Evolutionary conservation across 2,797 vertebrate species (phyloP).

Genomic region (Thalassophryne amazonica): DNA sequence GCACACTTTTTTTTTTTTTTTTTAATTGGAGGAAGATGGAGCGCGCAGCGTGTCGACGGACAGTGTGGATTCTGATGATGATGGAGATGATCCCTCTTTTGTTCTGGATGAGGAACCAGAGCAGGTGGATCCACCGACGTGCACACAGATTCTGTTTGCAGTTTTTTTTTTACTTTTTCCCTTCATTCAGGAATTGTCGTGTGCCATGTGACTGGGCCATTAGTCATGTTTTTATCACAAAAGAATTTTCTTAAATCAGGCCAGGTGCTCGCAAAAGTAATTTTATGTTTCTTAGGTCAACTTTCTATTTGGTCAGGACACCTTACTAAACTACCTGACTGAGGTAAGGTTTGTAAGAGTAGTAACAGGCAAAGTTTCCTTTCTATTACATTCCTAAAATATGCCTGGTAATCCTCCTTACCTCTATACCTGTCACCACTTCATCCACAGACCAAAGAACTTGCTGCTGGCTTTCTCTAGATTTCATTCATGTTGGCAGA

Average conservation of each 20-base stretch:
- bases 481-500: conserved; percentile 36
- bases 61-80: too few relatives aligned
- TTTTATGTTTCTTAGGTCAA: conserved; percentile 15
- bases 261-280: not conserved
- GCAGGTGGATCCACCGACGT: too few relatives aligned
- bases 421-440: conserved; percentile 62
- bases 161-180: too few relatives aligned
- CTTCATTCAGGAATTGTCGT: too few relatives aligned
- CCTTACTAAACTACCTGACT: conserved; percentile 1
- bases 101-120: too few relatives aligned
- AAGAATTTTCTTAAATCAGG: conserved; percentile 23
- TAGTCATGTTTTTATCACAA: too few relatives aligned
- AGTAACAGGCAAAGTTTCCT: conserved; percentile 36
- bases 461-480: conserved; percentile 11
- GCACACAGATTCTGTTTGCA: too few relatives aligned
- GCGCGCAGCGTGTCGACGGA: too few relatives aligned
- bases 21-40: too few relatives aligned
- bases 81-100: too few relatives aligned
- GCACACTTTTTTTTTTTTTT: too few relatives aligned
- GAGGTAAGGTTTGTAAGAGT: not conserved
- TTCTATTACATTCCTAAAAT: conserved; percentile 48
- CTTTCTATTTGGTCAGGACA: conserved; percentile 37
- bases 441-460: conserved; percentile 36
- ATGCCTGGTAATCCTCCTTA: conserved; percentile 52
- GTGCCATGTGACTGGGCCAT: too few relatives aligned